Evolutionary conservation across 2,113 vertebrate genomes (phyloP), one percentile per base, ranked within the genome.

Genomic region (Amblyornis subalaris): DNA sequence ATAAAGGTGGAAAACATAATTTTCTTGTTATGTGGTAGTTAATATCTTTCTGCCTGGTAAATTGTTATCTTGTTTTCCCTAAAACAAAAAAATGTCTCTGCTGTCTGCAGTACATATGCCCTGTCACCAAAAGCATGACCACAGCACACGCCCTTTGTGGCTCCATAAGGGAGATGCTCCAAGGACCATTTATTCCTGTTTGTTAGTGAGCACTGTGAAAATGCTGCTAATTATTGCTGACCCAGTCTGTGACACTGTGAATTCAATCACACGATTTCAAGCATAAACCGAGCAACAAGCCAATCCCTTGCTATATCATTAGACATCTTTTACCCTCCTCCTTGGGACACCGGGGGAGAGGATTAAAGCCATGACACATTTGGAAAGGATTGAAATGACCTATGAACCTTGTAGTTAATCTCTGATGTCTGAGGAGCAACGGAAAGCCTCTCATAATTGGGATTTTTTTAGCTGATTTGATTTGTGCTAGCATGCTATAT

Each of bases 171-270:
- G n/a, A 61, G 47, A 44, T 71, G 25, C 36, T 78, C 60, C 44
- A 51, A 81, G 21, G 42, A 48, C 17, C 55, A 33, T 51, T 91
- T 74, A 42, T 67, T 81, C 22, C 15, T 3, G 1, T 90, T 66
- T 24, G 2, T 20, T 50, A 45, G 28, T 18, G 71, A 88, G 70
- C 15, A 45, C 44, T 60, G 9, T 33, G 54, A 91, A 94, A 94
- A 91, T 40, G 33, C 67, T 91, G 64, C 66, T 92, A 96, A 95
- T 96, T 96, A 89, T 75, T 79, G 44, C 55, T 93, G 77, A 50
- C 83, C 83, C 50, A 9, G 38, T 19, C 48, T 89, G 77, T 88
- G 80, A 69, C 83, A 85, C 64, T 4, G 10, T 26, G 51, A 92
- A 77, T 89, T 92, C 78, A 94, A 42, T 76, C 5, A 2, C 3